Conservation (phyloP, 2,888 invertebrate species). For the Napeogenes sylphis region DNA sequence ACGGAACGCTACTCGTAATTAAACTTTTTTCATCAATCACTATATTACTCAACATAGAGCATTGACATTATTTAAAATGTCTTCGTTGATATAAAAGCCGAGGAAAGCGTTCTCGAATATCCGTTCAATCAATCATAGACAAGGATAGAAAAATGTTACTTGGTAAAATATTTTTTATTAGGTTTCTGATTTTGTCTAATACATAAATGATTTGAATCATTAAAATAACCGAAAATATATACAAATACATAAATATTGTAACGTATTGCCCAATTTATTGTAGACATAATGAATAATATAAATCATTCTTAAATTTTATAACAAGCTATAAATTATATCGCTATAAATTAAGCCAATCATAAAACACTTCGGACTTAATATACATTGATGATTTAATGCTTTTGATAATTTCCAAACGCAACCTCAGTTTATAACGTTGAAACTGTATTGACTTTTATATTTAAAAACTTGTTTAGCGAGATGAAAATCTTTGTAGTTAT, state of each 20-base stretch:
- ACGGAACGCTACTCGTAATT: constrained; percentile 4
- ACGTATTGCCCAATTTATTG: no score
- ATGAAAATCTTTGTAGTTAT: constrained; percentile 19
- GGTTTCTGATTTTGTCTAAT: not conserved
- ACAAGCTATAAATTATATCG: not conserved
- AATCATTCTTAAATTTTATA: not conserved
- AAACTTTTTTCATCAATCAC: constrained; percentile 13
- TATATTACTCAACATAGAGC: constrained; percentile 1
- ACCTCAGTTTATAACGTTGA: not conserved
- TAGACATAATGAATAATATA: no score
- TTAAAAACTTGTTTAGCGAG: constrained; percentile 11
- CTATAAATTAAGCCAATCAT: constrained; percentile 2
- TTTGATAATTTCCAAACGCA: not conserved
- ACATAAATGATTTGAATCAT: not conserved
- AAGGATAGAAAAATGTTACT: constrained; percentile 1
- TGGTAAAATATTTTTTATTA: not conserved
- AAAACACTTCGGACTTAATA: constrained; percentile 1
- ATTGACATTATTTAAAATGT: constrained; percentile 23
- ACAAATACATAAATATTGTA: no score
- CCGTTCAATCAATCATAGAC: constrained; percentile 14
- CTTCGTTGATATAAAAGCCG: constrained; percentile 12
- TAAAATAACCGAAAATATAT: no score
- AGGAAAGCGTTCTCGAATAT: constrained; percentile 3
- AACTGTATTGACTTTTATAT: not conserved
- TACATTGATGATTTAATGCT: constrained; percentile 1